Base-by-base conservation (phyloP, 2,113 vertebrate species). In the Entomyzon cyanotis region DNA sequence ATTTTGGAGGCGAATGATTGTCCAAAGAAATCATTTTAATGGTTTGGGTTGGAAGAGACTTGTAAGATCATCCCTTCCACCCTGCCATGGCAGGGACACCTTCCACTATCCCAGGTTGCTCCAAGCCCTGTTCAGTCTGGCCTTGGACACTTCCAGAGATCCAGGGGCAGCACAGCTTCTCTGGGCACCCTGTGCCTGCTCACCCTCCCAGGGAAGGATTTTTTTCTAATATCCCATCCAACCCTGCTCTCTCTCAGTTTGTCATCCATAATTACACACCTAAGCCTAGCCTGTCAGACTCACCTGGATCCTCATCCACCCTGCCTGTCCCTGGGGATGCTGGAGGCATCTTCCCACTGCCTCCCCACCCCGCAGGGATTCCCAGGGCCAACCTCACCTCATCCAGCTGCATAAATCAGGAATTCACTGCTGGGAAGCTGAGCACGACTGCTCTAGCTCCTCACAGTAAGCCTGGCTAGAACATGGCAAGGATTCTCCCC, bases 361-460 rank as follows among this genome's bases (percentile, higher is more conserved):
- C 58, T 90, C 1, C 0, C 59, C 92, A 70, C 60, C 81, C 79
- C 85, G 58, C 47, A 42, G 55, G 27, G 49, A 60, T 47, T 78
- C 41, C 6, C 4, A 5, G 78, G 33, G 80, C 92, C 92, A 73
- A 56, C 49, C 75, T 90, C 78, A 17, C 49, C 83, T 71, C 52
- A 58, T 73, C 80, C 91, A 89, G 52, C 55, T 42, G 55, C 89
- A 84, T 37, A 42, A 95, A 94, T 7, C 49, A 62, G 92, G 81
- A 62, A 46, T 92, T 46, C 46, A 27, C 82, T 95, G 92, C 93
- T 31, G 31, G 93, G 88, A 86, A 95, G 80, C 88, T 35, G 83
- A 91, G 92, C 73, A 79, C 65, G 46, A 33, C 87, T 96, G 86
- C 90, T 97, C 95, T 62, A 95, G 93, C 86, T 97, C 95, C 86